A percentile compares a stretch with the other conserved stretches of the same genome.
Conservation (phyloP, 2,113 vertebrate genomes). For the Callopanchax toddi region DNA sequence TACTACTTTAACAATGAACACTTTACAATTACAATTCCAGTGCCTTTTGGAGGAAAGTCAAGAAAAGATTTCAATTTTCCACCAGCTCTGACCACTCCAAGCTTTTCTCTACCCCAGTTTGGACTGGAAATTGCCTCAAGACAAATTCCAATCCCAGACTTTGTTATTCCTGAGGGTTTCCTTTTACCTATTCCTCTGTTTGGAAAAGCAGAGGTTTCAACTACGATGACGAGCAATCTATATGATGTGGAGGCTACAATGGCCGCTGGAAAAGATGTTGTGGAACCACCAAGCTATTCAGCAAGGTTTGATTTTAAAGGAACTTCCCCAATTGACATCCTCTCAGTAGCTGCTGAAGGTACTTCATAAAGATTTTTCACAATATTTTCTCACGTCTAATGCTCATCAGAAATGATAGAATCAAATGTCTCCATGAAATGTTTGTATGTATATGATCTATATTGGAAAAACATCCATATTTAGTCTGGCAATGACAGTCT, state of each 20-base stretch:
- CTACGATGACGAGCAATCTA: slow-evolving; percentile 86
- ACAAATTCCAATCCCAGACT: slow-evolving; percentile 81
- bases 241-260: slow-evolving; percentile 87
- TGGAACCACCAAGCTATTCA: slow-evolving; percentile 65
- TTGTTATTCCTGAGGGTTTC: slow-evolving; percentile 81
- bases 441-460: too few species aligned
- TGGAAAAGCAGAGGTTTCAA: slow-evolving; percentile 83
- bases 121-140: slow-evolving; percentile 81
- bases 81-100: slow-evolving; percentile 77
- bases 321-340: slow-evolving; percentile 81
- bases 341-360: slow-evolving; percentile 88
- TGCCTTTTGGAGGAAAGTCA: slow-evolving; percentile 90
- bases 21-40: slow-evolving; percentile 79
- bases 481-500: background rate
- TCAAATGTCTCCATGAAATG: too few species aligned
- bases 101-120: slow-evolving; percentile 77
- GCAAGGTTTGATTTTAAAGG: slow-evolving; percentile 80
- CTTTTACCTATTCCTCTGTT: slow-evolving; percentile 83
- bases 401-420: too few species aligned
- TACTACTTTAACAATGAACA: slow-evolving; percentile 84
- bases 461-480: background rate
- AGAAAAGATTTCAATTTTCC: slow-evolving; percentile 81
- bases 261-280: slow-evolving; percentile 81
- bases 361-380: slow-evolving; percentile 26
- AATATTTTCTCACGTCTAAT: too few species aligned